A percentile compares a stretch with the other conserved stretches of the same genome.
phyloP scores from a whole-genome alignment of 2,797 vertebrate genomes.

The Lacerta agilis region DNA sequence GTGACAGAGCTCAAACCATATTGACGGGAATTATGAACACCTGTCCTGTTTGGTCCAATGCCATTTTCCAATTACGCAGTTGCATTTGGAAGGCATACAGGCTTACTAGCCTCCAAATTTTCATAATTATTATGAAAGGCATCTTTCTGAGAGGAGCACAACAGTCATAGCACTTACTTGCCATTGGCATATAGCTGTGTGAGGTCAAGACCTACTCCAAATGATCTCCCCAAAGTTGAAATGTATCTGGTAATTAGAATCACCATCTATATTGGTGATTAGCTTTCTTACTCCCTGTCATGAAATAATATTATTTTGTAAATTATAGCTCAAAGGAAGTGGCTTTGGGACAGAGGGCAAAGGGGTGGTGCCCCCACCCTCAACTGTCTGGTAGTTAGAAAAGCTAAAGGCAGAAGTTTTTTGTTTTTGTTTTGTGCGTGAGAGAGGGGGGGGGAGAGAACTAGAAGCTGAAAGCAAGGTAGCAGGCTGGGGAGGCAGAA shows the following conservation, averaged over 20 bases:
- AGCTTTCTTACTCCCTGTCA: background rate
- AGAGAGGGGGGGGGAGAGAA: too few species aligned
- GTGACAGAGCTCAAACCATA: background rate
- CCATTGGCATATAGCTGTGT: background rate
- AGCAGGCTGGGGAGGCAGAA: too few species aligned
- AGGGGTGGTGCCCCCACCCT: too few species aligned
- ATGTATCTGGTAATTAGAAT: background rate
- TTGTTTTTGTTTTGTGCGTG: too few species aligned
- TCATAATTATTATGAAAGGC: background rate
- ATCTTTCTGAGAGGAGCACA: background rate
- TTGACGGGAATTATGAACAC: background rate
- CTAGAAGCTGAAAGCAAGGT: too few species aligned
- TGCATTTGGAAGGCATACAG: background rate
- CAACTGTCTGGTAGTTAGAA: too few species aligned
- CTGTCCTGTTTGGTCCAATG: background rate
- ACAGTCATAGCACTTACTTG: background rate
- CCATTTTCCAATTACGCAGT: background rate
- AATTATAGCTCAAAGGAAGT: too few species aligned
- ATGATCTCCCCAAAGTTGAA: background rate
- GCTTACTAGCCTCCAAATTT: background rate
- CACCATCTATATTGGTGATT: background rate
- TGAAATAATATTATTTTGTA: background rate
- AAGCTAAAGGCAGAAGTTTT: too few species aligned
- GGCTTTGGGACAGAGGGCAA: too few species aligned
- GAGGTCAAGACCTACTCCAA: background rate